These are phyloP conservation scores for Rhabdophis nuchalis DNA, from an alignment of 2,797 vertebrate genomes.

Conservation along the genomic window DNA sequence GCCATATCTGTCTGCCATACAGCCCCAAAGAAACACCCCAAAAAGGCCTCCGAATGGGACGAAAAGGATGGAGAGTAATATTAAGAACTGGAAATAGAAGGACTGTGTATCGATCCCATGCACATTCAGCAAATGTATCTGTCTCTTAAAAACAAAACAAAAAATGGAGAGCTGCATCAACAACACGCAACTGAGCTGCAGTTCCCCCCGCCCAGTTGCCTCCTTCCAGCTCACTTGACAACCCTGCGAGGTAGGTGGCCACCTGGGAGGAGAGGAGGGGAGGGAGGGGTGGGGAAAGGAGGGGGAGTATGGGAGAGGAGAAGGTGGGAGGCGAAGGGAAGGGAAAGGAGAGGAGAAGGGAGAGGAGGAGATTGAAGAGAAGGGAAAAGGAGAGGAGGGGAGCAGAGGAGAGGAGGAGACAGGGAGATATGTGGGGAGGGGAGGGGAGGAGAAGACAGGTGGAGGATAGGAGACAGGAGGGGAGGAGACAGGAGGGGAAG, in stretches of 20 bases:
- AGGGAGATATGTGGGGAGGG: too few species aligned
- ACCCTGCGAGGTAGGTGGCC: background rate
- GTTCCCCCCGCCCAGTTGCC: background rate
- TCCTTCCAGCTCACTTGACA: background rate
- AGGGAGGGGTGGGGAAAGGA: too few species aligned
- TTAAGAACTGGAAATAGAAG: conserved; percentile 66
- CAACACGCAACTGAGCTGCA: rapidly evolving
- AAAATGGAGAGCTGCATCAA: background rate
- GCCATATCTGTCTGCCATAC: conserved; percentile 74
- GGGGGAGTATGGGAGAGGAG: too few species aligned
- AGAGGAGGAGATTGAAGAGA: too few species aligned
- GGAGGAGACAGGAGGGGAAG: too few species aligned
- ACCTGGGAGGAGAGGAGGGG: too few species aligned
- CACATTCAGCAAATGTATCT: background rate
- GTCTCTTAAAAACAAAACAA: background rate
- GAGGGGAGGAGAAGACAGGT: too few species aligned
- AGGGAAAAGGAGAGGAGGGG: too few species aligned
- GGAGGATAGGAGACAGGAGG: too few species aligned
- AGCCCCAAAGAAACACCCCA: conserved; percentile 76
- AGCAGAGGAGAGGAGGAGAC: too few species aligned
- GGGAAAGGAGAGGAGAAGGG: too few species aligned
- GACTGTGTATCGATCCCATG: rapidly evolving
- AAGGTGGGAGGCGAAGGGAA: too few species aligned
- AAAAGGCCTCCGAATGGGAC: conserved; percentile 79
- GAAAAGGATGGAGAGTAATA: conserved; percentile 75